phyloP scores from a whole-genome alignment of 2,797 vertebrate species.

The Sebastiscus albofasciatus region DNA sequence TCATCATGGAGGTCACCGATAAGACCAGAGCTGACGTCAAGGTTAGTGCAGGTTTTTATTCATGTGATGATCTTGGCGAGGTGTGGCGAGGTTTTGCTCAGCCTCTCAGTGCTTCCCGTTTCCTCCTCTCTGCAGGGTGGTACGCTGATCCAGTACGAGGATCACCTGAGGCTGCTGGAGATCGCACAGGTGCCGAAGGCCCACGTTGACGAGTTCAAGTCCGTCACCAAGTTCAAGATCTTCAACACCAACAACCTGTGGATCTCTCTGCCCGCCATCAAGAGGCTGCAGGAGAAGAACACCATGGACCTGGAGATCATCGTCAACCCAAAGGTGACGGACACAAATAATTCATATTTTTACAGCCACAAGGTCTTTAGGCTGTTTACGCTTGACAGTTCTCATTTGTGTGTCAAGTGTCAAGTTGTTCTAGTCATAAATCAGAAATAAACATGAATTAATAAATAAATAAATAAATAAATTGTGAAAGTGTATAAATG shows the following conservation, averaged over 20 bases:
- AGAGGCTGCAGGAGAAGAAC: constrained; percentile 91
- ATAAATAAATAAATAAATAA: too few species aligned
- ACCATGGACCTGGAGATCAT: constrained; percentile 97
- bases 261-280: constrained; percentile 94
- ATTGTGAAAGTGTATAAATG: too few species aligned
- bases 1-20: constrained; percentile 99
- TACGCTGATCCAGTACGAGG: constrained; percentile 94
- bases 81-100: background rate
- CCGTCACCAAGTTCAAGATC: constrained; percentile 98
- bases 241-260: constrained; percentile 99
- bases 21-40: constrained; percentile 97
- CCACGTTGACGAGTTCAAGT: constrained; percentile 98
- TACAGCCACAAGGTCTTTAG: background rate
- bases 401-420: background rate
- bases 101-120: background rate
- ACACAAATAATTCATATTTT: background rate
- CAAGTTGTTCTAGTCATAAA: too few species aligned
- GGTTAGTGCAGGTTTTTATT: constrained; percentile 68
- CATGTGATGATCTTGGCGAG: rapidly evolving
- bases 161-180: constrained; percentile 94
- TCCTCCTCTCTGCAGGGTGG: constrained; percentile 85
- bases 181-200: constrained; percentile 97
- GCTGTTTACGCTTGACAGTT: background rate
- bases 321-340: constrained; percentile 93
- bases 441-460: too few species aligned